Conservation (phyloP, 1,140 invertebrate species). For the Bombus waltoni region DNA sequence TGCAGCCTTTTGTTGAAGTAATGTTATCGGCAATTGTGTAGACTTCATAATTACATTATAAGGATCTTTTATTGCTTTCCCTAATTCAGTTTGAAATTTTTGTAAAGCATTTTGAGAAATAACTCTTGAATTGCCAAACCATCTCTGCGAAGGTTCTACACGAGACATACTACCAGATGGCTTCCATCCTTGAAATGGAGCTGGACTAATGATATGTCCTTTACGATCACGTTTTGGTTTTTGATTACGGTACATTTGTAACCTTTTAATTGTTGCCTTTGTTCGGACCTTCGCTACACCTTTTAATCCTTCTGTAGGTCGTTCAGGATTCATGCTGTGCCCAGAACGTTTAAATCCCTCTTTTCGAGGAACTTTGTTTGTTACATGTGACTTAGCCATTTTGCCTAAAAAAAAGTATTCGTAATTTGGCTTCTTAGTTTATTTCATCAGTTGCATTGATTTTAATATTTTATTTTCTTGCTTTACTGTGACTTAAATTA, state of each 20-base stretch:
- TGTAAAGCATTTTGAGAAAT: conserved; percentile 97
- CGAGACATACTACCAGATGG: conserved; percentile 95
- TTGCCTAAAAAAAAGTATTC: conserved; percentile 50
- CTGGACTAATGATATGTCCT: conserved; percentile 96
- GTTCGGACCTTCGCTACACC: conserved; percentile 93
- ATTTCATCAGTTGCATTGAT: neutral
- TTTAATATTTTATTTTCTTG: neutral
- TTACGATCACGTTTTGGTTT: conserved; percentile 95
- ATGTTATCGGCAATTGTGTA: conserved; percentile 95
- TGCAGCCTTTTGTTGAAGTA: conserved; percentile 97
- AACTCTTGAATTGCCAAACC: conserved; percentile 97
- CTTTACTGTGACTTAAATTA: neutral
- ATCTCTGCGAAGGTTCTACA: conserved; percentile 98
- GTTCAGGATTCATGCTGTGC: conserved; percentile 95
- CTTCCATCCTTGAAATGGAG: conserved; percentile 96
- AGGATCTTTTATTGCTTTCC: conserved; percentile 96
- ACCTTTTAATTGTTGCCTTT: conserved; percentile 96
- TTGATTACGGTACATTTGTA: conserved; percentile 99
- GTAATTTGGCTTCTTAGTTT: neutral
- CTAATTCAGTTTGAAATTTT: conserved; percentile 98
- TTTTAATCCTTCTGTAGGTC: conserved; percentile 89
- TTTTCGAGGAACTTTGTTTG: conserved; percentile 87
- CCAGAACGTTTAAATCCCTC: conserved; percentile 90
- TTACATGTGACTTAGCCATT: conserved; percentile 89
- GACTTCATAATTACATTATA: conserved; percentile 99